Base-by-base conservation (phyloP, 35 echinoderm and acorn worm species). In the Stichopus chloronotus region DNA sequence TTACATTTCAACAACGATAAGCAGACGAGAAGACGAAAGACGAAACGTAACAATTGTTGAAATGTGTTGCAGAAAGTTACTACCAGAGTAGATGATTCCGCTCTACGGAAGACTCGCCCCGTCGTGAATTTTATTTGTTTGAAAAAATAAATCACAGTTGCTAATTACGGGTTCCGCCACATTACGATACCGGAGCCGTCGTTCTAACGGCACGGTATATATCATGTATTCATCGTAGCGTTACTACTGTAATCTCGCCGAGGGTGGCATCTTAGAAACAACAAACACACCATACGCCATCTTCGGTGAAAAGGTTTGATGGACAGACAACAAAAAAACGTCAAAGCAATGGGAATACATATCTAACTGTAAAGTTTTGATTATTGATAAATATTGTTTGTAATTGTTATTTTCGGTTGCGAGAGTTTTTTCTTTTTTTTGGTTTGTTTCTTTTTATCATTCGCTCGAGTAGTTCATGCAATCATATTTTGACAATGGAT, bases 121-220 rank as follows among this genome's bases (percentile, higher is more conserved):
- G 69, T 74, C 69, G 69, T 74, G 69, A 74, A 74, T 74, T 74
- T 74, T 74, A 74, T 74, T 74, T 74, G 69, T 74, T 74, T 74
- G 69, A 74, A 74, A 74, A 74, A 74, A 74, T 74, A 74, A 74
- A 74, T 74, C 69, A 74, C 69, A 20, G 69, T 74, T 74, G 69
- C 69, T 74, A 74, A 74, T 74, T 74, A 74, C 69, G 69, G 69
- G 69, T 74, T 74, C 69, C 69, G 69, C 69, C 69, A 74, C 69
- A 74, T 74, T 74, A 74, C 69, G 69, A 19, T 74, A 20, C 69
- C 69, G 69, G 22, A 74, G 69, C 7, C 69, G 69, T 74, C 69
- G 19, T 74, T 74, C 69, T 21, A 74, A n/a, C 69, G 69, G 69
- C 69, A 74, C 17, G 22, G 69, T 74, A 74, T 43, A 43, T 74